These are phyloP conservation scores for Menura novaehollandiae DNA, from an alignment of 2,113 vertebrate species.

Conservation along the genomic window DNA sequence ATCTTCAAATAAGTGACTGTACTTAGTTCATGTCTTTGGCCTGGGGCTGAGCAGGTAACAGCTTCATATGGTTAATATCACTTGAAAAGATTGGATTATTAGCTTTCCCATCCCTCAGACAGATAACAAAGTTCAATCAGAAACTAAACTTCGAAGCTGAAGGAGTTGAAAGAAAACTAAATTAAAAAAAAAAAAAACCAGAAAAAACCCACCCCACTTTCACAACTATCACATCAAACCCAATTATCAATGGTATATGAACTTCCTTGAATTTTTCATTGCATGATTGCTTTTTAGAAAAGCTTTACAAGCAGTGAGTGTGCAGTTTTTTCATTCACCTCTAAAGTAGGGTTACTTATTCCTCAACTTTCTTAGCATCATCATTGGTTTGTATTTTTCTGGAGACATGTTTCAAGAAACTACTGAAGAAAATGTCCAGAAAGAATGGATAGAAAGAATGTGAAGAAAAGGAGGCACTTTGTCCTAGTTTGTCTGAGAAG, in stretches of 20 bases:
- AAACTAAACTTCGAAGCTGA: background rate
- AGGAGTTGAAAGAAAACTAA: background rate
- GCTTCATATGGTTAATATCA: background rate
- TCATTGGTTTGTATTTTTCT: background rate
- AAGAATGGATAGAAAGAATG: too few relatives aligned
- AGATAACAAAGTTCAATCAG: background rate
- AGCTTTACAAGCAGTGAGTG: background rate
- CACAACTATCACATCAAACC: background rate
- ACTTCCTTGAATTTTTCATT: background rate
- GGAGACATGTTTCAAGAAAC: background rate
- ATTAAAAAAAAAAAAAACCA: background rate
- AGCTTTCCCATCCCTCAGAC: background rate
- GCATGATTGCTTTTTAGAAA: background rate
- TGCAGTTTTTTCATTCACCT: background rate
- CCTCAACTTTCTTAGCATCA: background rate
- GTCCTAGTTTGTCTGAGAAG: background rate
- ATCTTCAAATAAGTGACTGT: background rate
- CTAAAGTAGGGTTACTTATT: background rate
- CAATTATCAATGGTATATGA: background rate
- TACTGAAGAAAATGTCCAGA: background rate
- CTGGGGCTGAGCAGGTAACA: background rate
- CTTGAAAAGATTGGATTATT: background rate
- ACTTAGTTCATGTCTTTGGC: background rate
- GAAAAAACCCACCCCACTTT: background rate
- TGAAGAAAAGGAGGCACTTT: background rate